These are phyloP conservation scores for Cottoperca gobio DNA, from an alignment of 2,797 vertebrate species.

Conservation along the genomic window DNA sequence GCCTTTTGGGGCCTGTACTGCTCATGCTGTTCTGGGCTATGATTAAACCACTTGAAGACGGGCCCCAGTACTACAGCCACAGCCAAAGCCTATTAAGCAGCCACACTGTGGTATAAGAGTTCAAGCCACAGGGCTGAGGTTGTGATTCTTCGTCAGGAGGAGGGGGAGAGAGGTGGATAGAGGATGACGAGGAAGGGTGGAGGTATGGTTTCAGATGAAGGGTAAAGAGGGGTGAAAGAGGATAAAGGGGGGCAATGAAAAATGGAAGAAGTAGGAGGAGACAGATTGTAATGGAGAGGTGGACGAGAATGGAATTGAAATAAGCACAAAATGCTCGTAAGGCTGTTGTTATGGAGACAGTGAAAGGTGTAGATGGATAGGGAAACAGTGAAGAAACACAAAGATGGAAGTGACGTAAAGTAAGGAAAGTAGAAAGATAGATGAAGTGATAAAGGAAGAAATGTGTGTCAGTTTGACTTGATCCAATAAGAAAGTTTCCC, in stretches of 20 bases:
- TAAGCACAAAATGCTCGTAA: neutral
- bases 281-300: neutral
- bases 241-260: neutral
- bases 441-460: constrained; percentile 30
- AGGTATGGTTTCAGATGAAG: constrained; percentile 38
- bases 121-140: constrained; percentile 79
- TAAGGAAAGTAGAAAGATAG: constrained; percentile 21
- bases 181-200: constrained; percentile 41
- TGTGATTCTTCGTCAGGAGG: constrained; percentile 63
- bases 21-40: constrained; percentile 63
- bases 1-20: constrained; percentile 50
- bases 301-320: constrained; percentile 8
- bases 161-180: constrained; percentile 47
- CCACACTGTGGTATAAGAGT: constrained; percentile 77
- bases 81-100: constrained; percentile 79
- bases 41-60: constrained; percentile 73
- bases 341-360: constrained; percentile 5
- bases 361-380: neutral
- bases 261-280: neutral
- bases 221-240: constrained; percentile 20
- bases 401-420: constrained; percentile 17
- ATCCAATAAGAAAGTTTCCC: constrained; percentile 25
- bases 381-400: constrained; percentile 6
- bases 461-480: constrained; percentile 38
- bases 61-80: constrained; percentile 66